These are phyloP conservation scores for Ancistrus triradiatus DNA, from an alignment of 2,113 vertebrate genomes.

Conservation along the genomic window DNA sequence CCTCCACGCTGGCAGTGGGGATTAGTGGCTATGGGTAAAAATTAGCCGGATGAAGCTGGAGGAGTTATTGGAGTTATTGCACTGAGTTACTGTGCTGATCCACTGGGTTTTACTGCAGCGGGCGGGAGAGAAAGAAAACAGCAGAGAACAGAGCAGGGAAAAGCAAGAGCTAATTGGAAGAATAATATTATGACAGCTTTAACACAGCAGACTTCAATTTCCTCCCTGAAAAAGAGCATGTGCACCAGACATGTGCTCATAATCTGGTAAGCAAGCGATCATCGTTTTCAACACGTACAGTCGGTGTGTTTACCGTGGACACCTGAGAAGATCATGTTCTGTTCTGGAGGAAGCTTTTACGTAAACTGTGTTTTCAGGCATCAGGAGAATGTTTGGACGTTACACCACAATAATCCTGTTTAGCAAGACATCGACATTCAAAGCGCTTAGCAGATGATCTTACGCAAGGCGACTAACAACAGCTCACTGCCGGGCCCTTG, in stretches of 20 bases:
- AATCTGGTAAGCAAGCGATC: too few relatives aligned
- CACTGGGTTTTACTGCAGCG: constrained; percentile 24
- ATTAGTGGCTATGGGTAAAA: constrained; percentile 37
- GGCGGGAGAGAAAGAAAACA: neutral
- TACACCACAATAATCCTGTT: too few relatives aligned
- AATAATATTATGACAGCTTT: constrained; percentile 45
- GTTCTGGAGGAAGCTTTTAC: too few relatives aligned
- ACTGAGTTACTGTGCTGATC: constrained; percentile 40
- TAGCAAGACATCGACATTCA: too few relatives aligned
- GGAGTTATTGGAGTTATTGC: constrained; percentile 45
- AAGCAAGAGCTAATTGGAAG: constrained; percentile 33
- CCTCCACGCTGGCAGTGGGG: constrained; percentile 10
- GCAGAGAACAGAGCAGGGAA: neutral
- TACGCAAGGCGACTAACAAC: too few relatives aligned
- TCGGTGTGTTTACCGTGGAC: too few relatives aligned
- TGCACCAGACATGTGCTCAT: neutral
- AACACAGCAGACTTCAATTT: constrained; percentile 11
- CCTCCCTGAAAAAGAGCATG: neutral
- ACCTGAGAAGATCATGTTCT: too few relatives aligned
- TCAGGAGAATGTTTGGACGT: too few relatives aligned
- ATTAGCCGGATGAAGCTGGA: constrained; percentile 39
- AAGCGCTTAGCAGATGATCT: too few relatives aligned
- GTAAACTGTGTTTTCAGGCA: too few relatives aligned
- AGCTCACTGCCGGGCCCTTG: too few relatives aligned
- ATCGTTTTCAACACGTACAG: too few relatives aligned